Evolutionary conservation across 2,113 vertebrate genomes (phyloP), one percentile per base, ranked within the genome.

Genomic region (Nycticorax nycticorax): DNA sequence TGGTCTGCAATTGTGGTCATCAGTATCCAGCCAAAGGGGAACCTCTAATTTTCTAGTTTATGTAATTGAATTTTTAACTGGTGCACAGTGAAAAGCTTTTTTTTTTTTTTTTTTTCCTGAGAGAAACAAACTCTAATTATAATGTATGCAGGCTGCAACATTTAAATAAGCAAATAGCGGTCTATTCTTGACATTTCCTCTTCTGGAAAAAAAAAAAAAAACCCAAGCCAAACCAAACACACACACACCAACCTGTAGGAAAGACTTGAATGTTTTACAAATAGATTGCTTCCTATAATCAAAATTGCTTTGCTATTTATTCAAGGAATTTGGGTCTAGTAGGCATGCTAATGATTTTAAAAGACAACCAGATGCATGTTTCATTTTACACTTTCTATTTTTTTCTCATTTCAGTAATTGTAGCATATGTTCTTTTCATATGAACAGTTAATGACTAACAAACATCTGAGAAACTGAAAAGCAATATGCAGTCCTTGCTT

Each of bases 101-200:
- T 62, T 64, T 59, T 32, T 47, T 17, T 18, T 30, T 17, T 53
- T 17, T 53, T 45, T 15, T 2, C 1, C n/a, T 52, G 18, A 27
- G 78, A 87, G 37, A 96, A 93, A 59, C 56, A 41, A 94, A 28
- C 89, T 96, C 45, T 94, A 89, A 97, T 95, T 97, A 88, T 89
- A 94, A 94, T 33, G 30, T 80, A 78, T 48, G 26, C 21, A 94
- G 56, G 37, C 48, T 82, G 10, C 27, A 92, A 39, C 21, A 64
- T 92, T 97, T 94, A 95, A 92, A 79, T 92, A 94, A 96, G 45
- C 12, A 96, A 73, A 67, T 35, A 91, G 41, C 19, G 12, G 52
- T 83, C 85, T 95, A 90, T 97, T 97, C 86, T 93, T 93, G 35
- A 96, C 62, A 94, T 94, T 96, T 97, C 63, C 88, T 93, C 30